Evolutionary conservation across 2,888 invertebrate genomes (phyloP).

Genomic region (Eupithecia abbreviata): DNA sequence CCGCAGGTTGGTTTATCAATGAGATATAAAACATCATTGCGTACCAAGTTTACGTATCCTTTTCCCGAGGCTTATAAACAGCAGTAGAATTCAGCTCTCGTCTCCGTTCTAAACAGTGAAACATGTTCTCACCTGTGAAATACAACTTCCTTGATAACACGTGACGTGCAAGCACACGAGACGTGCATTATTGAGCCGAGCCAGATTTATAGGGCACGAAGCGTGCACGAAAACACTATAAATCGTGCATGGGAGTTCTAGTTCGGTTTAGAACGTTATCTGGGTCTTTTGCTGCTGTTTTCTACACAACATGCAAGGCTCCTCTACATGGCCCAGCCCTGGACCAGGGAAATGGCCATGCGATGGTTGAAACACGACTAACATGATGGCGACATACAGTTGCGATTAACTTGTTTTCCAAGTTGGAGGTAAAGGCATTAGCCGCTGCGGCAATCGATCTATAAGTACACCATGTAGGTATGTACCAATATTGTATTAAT

Average conservation of each 20-base stretch:
- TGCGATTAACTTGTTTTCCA: too few species aligned
- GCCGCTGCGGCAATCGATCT: too few species aligned
- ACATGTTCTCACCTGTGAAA: conserved; percentile 25
- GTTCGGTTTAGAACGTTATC: conserved; percentile 29
- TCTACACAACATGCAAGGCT: background rate
- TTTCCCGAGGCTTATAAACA: background rate
- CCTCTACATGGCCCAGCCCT: too few species aligned
- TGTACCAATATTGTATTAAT: too few species aligned
- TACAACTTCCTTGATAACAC: conserved; percentile 32
- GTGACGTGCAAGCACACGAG: conserved; percentile 27
- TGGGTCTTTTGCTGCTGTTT: conserved; percentile 19
- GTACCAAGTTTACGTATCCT: background rate
- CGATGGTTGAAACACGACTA: too few species aligned
- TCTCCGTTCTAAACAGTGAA: conserved; percentile 8
- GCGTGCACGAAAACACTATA: conserved; percentile 37
- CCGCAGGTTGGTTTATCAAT: too few species aligned
- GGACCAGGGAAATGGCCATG: too few species aligned
- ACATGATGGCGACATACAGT: too few species aligned
- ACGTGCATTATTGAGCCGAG: conserved; percentile 36
- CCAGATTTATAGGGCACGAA: conserved; percentile 31
- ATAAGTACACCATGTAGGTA: too few species aligned
- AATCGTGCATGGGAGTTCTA: conserved; percentile 37
- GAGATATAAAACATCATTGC: too few species aligned
- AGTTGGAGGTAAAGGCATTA: too few species aligned
- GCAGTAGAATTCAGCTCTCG: background rate